Base-by-base conservation (phyloP, 1,140 invertebrate species). In the Drosophila oshimai region DNA sequence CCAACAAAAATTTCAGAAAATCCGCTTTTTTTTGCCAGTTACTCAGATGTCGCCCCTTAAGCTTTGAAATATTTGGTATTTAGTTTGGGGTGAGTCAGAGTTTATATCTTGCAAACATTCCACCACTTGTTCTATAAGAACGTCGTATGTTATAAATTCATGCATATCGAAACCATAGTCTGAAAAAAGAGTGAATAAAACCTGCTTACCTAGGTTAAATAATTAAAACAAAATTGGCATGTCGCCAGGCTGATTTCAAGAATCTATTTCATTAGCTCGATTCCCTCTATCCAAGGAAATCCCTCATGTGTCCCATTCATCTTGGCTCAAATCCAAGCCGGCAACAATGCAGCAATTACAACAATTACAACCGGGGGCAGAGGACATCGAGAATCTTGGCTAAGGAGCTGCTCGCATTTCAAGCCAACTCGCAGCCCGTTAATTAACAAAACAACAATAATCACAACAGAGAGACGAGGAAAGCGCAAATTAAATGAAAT, bases 401-500 rank as follows among this genome's bases (percentile, higher is more conserved):
- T 80, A 80, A 80, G 58, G 77, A 80, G 76, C 71, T 67, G 60
- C 76, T 80, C 77, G 41, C 58, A 55, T 80, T 80, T 70, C 64
- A 41, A 61, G 50, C 70, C 50, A 70, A 55, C 67, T 60, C 34
- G 34, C 41, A 53, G 44, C 42, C 36, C 54, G 54, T 71, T 83
- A 83, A 84, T 83, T 83, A 84, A 65, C 60, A 67, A 68, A 73
- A 51, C 61, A 58, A 54, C 53, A 68, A 70, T 47, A 51, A 54
- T 51, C 64, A 39, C 42, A 74, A 36, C 42, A 53, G 15, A 34
- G 55, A 12, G 45, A 20, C n/a, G 61, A 28, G 37, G 49, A 79
- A 77, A 83, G 79, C 78, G 64, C 74, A 83, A 83, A 84, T 81
- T 83, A 84, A 83, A 83, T 61, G 50, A 84, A 84, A 83, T 83